These are phyloP conservation scores for Petrocephalus zakoni DNA, from an alignment of 2,113 vertebrate species.

Conservation along the genomic window DNA sequence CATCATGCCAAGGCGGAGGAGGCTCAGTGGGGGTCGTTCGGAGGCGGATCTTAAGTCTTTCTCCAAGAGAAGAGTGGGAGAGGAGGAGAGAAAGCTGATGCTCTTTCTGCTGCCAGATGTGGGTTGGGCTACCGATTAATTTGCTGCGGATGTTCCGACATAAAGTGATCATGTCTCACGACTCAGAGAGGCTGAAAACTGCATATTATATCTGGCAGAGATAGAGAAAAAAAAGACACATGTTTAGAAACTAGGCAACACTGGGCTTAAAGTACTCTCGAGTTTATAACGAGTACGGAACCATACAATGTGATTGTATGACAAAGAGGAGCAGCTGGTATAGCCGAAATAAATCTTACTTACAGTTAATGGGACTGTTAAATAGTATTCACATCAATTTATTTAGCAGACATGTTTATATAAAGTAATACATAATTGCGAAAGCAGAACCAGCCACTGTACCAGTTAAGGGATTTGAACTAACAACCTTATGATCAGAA, in stretches of 20 bases:
- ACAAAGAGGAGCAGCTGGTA: neutral
- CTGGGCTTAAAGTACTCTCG: neutral
- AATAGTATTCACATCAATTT: neutral
- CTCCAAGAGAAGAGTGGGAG: neutral
- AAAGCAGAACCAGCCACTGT: neutral
- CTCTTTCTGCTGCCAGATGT: neutral
- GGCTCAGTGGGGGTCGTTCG: neutral
- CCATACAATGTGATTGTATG: neutral
- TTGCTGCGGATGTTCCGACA: neutral
- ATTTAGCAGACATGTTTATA: neutral
- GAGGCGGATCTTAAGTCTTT: neutral
- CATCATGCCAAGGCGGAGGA: neutral
- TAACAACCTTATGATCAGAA: too few relatives aligned
- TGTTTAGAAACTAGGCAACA: neutral
- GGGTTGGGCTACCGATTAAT: neutral
- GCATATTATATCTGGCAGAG: neutral
- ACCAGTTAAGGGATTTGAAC: neutral
- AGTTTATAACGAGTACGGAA: neutral
- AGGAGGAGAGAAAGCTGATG: neutral
- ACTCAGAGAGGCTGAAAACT: neutral
- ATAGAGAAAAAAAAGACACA: neutral
- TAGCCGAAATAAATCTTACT: neutral
- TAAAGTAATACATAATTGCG: neutral
- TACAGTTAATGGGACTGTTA: neutral
- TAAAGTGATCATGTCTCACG: neutral